phyloP scores from a whole-genome alignment of 2,113 vertebrate genomes.

The Panthera leo region DNA sequence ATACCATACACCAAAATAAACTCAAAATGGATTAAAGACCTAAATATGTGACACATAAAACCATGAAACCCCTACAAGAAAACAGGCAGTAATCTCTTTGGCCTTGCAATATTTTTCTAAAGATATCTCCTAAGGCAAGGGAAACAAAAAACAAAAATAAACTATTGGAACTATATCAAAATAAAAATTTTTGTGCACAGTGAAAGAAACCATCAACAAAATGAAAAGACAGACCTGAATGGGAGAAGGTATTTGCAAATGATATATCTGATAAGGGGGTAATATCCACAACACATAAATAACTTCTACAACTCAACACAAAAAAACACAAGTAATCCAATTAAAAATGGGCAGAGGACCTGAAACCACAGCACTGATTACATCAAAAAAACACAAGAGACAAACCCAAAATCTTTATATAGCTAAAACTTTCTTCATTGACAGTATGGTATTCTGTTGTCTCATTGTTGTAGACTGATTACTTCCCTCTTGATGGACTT shows the following conservation, averaged over 20 bases:
- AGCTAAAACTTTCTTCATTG: not conserved
- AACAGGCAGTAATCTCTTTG: not conserved
- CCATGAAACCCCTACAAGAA: not conserved
- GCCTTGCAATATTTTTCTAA: not conserved
- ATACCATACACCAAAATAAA: not conserved
- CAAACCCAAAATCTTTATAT: not conserved
- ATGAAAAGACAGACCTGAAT: not conserved
- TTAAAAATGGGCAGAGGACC: not conserved
- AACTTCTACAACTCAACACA: not conserved
- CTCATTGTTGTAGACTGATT: not conserved
- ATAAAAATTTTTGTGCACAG: not conserved
- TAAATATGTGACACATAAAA: not conserved
- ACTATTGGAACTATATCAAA: not conserved
- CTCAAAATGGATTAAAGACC: not conserved
- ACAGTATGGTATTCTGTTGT: not conserved
- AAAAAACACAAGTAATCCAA: not conserved
- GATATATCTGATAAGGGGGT: not conserved
- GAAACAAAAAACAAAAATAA: not conserved
- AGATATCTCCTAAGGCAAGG: not conserved
- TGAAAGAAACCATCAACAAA: not conserved
- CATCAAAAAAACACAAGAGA: not conserved
- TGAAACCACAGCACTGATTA: not conserved
- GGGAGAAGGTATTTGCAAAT: not conserved
- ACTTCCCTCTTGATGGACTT: not conserved
- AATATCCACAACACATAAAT: not conserved